These are phyloP conservation scores for Spodoptera litura DNA, from an alignment of 1,140 invertebrate species.

Conservation along the genomic window DNA sequence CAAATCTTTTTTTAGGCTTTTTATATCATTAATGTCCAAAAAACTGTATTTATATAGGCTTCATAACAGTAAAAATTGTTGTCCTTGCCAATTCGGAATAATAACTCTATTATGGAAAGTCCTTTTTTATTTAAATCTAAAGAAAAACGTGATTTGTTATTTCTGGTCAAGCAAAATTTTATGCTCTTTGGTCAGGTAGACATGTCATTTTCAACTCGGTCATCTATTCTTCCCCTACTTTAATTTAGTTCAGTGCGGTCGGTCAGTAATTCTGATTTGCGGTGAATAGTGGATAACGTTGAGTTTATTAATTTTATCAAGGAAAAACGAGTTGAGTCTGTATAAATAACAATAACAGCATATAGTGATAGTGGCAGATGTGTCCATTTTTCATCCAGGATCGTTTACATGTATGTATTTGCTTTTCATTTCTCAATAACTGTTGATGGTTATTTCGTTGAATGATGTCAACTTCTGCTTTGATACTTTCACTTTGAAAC, in stretches of 20 bases:
- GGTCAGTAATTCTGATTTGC: conserved; percentile 34
- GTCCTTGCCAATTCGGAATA: too few species aligned
- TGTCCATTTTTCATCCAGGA: conserved; percentile 5
- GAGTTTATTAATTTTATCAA: conserved; percentile 3
- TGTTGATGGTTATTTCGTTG: conserved; percentile 43
- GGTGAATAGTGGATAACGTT: conserved; percentile 30
- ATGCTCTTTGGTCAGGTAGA: not conserved
- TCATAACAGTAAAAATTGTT: too few species aligned
- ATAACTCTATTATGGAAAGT: too few species aligned
- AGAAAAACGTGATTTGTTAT: too few species aligned
- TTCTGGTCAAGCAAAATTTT: too few species aligned
- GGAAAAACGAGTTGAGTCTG: conserved; percentile 21
- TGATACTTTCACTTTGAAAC: conserved; percentile 58
- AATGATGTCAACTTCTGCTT: conserved; percentile 60
- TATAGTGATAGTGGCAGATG: conserved; percentile 15
- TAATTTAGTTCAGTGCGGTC: conserved; percentile 38
- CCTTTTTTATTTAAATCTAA: too few species aligned
- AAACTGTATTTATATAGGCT: too few species aligned
- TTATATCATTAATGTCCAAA: too few species aligned
- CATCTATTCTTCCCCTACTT: not conserved
- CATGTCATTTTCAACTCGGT: not conserved
- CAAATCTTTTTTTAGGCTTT: too few species aligned
- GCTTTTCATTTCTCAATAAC: conserved; percentile 12
- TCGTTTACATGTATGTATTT: conserved; percentile 39
- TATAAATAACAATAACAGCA: not conserved